These are phyloP conservation scores for Amiota minor DNA, from an alignment of 2,888 invertebrate species.

Conservation along the genomic window DNA sequence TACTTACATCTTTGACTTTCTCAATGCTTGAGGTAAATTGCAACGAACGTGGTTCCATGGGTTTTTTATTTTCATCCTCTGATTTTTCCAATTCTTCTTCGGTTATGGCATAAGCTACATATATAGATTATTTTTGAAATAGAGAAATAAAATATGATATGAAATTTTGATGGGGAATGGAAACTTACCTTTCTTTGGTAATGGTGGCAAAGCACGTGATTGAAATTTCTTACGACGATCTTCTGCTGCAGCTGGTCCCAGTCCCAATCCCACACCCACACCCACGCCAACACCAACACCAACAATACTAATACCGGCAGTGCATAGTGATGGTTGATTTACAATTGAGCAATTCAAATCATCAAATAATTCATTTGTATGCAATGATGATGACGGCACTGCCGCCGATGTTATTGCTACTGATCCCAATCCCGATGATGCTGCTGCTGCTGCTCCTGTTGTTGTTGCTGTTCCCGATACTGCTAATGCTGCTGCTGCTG, in stretches of 20 bases:
- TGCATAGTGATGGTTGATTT: no score
- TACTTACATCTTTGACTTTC: constrained; percentile 94
- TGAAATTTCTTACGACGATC: constrained; percentile 75
- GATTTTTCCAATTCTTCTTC: constrained; percentile 37
- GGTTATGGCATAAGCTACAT: constrained; percentile 56
- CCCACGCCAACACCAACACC: no score
- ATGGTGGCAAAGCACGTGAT: constrained; percentile 80
- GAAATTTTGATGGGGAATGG: not conserved
- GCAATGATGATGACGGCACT: constrained; percentile 9
- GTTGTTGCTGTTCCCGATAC: constrained; percentile 26
- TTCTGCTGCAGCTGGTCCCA: constrained; percentile 47
- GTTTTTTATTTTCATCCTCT: constrained; percentile 61
- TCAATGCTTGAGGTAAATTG: constrained; percentile 94
- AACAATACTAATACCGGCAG: no score
- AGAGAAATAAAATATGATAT: not conserved
- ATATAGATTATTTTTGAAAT: not conserved
- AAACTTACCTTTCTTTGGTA: constrained; percentile 75
- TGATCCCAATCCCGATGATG: constrained; percentile 27
- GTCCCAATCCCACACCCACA: no score
- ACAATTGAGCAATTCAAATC: no score
- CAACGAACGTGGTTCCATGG: constrained; percentile 74
- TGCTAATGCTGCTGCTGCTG: constrained; percentile 21
- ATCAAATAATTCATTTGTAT: no score
- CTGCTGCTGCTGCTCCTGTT: constrained; percentile 31
- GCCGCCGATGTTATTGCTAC: constrained; percentile 22